Percentiles rank a stretch among this genome's conserved stretches.
These are phyloP conservation scores for Daphoenositta chrysoptera DNA, from an alignment of 2,113 vertebrate genomes.

Conservation along the genomic window DNA sequence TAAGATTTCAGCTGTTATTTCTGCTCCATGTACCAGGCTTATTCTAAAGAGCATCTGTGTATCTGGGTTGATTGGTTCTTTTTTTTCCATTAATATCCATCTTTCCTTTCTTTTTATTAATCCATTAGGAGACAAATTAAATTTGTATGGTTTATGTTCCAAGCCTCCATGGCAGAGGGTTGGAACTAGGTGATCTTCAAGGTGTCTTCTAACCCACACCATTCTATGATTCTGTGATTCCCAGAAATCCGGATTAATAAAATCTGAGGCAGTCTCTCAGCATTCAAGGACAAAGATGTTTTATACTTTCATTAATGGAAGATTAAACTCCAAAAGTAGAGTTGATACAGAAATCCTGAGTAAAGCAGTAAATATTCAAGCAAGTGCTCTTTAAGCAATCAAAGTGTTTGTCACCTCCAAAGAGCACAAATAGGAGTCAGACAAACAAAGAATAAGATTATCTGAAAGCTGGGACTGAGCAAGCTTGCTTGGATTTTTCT, in stretches of 20 bases:
- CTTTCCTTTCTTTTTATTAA: neutral
- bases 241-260: neutral
- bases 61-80: neutral
- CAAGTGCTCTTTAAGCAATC: neutral
- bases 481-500: neutral
- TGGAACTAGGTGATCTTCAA: neutral
- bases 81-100: neutral
- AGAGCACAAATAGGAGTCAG: neutral
- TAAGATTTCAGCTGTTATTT: neutral
- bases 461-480: neutral
- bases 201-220: neutral
- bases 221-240: neutral
- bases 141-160: neutral
- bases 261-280: neutral
- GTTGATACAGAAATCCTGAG: neutral
- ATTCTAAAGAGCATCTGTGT: neutral
- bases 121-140: neutral
- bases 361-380: neutral
- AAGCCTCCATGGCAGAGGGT: neutral
- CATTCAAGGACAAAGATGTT: neutral
- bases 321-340: neutral
- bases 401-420: neutral
- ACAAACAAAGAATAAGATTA: neutral
- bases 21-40: neutral
- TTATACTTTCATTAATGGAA: neutral